Base-by-base conservation (phyloP, 2,797 vertebrate species). In the Oryzias dopingdopingensis region DNA sequence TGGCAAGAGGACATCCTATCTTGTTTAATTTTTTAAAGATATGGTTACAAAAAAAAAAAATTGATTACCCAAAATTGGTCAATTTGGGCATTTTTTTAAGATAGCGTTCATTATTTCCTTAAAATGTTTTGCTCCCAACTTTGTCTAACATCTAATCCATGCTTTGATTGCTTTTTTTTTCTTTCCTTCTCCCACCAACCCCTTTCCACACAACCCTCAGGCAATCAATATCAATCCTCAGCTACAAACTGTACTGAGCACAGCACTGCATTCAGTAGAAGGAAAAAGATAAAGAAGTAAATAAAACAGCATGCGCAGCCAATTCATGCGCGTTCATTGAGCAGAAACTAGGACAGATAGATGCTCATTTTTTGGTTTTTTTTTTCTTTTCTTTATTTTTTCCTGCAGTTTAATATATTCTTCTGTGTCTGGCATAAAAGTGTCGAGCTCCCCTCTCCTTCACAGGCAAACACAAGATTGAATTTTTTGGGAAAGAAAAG, bases 381-480 rank as follows among this genome's bases (percentile, higher is more conserved):
- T 74, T 60, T 76, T 65, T 73, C 72, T 76, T 70, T 81, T 70
- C 77, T 72, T 66, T 8, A 20, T 65, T 76, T 55, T 62, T 67
- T 59, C 49, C 57, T 74, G 75, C 67, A 74, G 74, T 74, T 85
- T 82, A 88, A 86, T 86, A 77, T 78, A 80, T 89, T 87, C 82
- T 57, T 79, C 75, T 57, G 72, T 23, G 68, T 56, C 70, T 73
- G 79, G 79, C 62, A 79, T 77, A 76, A 80, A 88, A 82, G 74
- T 61, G 72, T 77, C 42, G 40, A 70, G 74, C 79, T 76, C 63
- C 81, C 77, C 58, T 22, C 74, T 85, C 77, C 79, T 79, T 88
- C 85, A 77, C 77, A 29, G 41, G 76, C 62, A 77, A 85, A 82
- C 76, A 81, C 80, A 75, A 87, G 86, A 90, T 85, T 90, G 84